Conservation (phyloP, 2,888 invertebrate genomes). For the Aphodius granarius region DNA sequence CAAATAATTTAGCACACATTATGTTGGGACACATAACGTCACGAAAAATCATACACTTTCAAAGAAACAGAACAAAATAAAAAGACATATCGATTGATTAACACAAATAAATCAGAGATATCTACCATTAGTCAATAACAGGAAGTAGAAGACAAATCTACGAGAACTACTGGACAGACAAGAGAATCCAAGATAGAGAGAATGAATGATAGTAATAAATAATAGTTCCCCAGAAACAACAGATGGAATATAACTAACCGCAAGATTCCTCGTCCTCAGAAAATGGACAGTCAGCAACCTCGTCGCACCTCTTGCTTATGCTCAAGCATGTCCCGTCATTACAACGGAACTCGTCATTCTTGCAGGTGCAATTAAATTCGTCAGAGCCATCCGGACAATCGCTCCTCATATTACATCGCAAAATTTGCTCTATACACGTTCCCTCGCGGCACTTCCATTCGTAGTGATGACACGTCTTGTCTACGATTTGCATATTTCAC, state of each 20-base stretch:
- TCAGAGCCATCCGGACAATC: conserved; percentile 84
- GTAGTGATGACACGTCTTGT: conserved; percentile 40
- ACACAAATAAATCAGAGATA: not conserved
- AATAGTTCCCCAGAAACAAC: not conserved
- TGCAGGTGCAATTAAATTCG: conserved; percentile 72
- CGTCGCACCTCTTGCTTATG: conserved; percentile 57
- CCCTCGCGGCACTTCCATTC: conserved; percentile 61
- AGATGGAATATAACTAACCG: conserved; percentile 48
- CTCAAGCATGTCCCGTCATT: conserved; percentile 58
- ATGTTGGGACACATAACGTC: no score
- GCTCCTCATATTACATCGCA: conserved; percentile 59
- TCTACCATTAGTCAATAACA: not conserved
- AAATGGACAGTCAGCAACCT: conserved; percentile 56
- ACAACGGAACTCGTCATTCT: conserved; percentile 61
- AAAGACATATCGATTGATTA: not conserved
- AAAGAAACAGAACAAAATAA: not conserved
- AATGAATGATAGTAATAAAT: not conserved
- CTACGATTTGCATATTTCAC: not conserved
- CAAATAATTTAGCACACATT: no score
- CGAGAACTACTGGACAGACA: not conserved
- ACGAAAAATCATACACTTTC: not conserved
- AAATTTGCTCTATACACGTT: conserved; percentile 55
- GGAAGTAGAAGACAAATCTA: not conserved
- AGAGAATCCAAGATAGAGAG: not conserved
- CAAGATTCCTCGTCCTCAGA: conserved; percentile 62